Percentiles rank a stretch among this genome's conserved stretches.
phyloP scores from a whole-genome alignment of 23 tunicate species.

The Halocynthia roretzi region DNA sequence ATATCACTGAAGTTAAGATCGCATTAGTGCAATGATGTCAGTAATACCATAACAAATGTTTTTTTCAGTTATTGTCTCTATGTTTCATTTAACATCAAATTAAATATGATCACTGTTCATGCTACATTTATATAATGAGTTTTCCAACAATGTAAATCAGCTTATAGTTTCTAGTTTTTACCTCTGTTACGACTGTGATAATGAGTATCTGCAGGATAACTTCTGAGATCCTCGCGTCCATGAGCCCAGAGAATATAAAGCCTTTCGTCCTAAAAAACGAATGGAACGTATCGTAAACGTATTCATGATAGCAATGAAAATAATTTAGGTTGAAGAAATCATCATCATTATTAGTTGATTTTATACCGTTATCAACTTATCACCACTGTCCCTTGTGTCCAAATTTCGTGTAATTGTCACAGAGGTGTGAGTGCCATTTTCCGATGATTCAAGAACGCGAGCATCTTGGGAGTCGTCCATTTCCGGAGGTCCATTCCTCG shows the following conservation, averaged over 20 bases:
- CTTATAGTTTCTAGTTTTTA: not conserved
- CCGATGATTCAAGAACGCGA: not conserved
- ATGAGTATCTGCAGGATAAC: not conserved
- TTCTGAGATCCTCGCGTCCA: slow-evolving; percentile 1
- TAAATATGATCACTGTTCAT: too few species aligned
- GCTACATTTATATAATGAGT: too few species aligned
- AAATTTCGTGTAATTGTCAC: not conserved
- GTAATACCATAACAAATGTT: too few species aligned
- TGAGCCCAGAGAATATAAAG: slow-evolving; percentile 12
- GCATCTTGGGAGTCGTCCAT: slow-evolving; percentile 4
- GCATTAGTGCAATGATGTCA: too few species aligned
- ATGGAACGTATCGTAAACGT: not conserved
- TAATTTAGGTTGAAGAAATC: not conserved
- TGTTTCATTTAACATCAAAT: too few species aligned
- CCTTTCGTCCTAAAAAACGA: not conserved
- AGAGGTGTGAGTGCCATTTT: not conserved
- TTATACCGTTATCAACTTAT: slow-evolving; percentile 5
- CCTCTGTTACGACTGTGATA: slow-evolving; percentile 16
- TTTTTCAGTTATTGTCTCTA: too few species aligned
- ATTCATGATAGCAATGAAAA: not conserved
- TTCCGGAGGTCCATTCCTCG: not conserved
- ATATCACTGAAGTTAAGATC: too few species aligned
- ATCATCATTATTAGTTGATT: not conserved
- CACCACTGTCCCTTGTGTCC: not conserved
- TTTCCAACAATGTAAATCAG: too few species aligned